Base-by-base conservation (phyloP, 1,140 invertebrate genomes). In the Chionoecetes opilio region DNA sequence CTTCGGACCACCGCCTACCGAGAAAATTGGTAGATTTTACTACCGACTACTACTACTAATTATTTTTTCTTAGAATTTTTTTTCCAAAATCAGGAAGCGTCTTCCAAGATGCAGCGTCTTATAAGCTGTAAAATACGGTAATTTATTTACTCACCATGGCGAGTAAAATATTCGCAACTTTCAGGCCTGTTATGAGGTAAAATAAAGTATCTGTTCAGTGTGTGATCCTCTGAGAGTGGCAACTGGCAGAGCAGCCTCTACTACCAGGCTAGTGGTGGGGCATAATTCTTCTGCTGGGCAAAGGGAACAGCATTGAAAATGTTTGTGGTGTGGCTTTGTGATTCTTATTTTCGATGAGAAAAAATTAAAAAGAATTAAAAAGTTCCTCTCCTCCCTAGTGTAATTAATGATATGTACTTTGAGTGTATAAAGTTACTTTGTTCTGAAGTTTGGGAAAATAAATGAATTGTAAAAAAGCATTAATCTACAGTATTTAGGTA, bases 361-460 rank as follows among this genome's bases (percentile, higher is more conserved):
- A 75, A 75, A 21, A n/a, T 75, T 17, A 17, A 75, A 75, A 75
- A 63, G n/a, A n/a, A n/a, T n/a, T n/a, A n/a, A 75, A 75, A 75
- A 75, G 63, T 75, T 75, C 63, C 63, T 75, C 63, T 75, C 63
- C 63, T 75, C 63, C 63, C 63, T 75, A 75, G 63, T 75, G 21
- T 75, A 75, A 75, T 75, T 75, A 75, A n/a, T 75, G n/a, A n/a
- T 21, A n/a, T 75, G n/a, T 75, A 75, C 46, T 21, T 75, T 75
- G 63, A n/a, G 63, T n/a, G 63, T 75, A 75, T 75, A 53, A 53
- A 75, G 63, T 75, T 21, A 75, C 63, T 75, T 75, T 17, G 26
- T 75, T 75, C n/a, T 75, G 11, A 75, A 1, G 63, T 75, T 5
- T 75, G 63, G 63, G n/a, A 75, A 6, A n/a, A 6, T n/a, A 75